A percentile compares a stretch with the other conserved stretches of the same genome.
These are phyloP conservation scores for Drosophila parabipectinata DNA, from an alignment of 1,140 invertebrate species.

Conservation along the genomic window DNA sequence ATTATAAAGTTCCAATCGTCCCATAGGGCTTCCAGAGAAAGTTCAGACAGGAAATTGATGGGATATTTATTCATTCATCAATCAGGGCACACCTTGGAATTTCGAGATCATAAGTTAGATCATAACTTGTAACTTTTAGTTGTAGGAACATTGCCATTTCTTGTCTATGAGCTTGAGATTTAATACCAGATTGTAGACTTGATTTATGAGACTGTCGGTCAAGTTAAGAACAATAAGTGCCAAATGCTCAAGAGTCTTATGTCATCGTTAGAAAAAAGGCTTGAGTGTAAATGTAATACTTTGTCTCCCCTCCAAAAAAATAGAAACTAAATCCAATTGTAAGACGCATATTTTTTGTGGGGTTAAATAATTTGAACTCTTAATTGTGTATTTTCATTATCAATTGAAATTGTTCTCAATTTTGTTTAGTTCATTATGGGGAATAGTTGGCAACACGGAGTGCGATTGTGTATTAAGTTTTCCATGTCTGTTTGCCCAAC, in stretches of 20 bases:
- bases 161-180: constrained; percentile 21
- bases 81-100: constrained; percentile 32
- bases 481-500: constrained; percentile 46
- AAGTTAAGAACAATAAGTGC: constrained; percentile 34
- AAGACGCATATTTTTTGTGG: constrained; percentile 42
- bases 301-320: constrained; percentile 2
- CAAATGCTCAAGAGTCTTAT: constrained; percentile 52
- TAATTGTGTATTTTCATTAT: constrained; percentile 71
- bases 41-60: constrained; percentile 42
- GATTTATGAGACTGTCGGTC: constrained; percentile 55
- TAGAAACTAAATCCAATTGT: constrained; percentile 9
- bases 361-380: constrained; percentile 74
- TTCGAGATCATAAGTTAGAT: neutral
- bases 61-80: constrained; percentile 23
- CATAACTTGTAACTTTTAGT: constrained; percentile 1
- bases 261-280: constrained; percentile 38
- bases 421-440: constrained; percentile 16
- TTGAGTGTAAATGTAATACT: neutral
- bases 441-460: constrained; percentile 44
- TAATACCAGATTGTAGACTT: constrained; percentile 21
- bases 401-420: constrained; percentile 60
- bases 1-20: constrained; percentile 39
- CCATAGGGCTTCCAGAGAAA: constrained; percentile 24
- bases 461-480: constrained; percentile 35
- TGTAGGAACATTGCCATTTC: constrained; percentile 22